These are phyloP conservation scores for Lycocorax pyrrhopterus DNA, from an alignment of 2,113 vertebrate genomes.

Conservation along the genomic window DNA sequence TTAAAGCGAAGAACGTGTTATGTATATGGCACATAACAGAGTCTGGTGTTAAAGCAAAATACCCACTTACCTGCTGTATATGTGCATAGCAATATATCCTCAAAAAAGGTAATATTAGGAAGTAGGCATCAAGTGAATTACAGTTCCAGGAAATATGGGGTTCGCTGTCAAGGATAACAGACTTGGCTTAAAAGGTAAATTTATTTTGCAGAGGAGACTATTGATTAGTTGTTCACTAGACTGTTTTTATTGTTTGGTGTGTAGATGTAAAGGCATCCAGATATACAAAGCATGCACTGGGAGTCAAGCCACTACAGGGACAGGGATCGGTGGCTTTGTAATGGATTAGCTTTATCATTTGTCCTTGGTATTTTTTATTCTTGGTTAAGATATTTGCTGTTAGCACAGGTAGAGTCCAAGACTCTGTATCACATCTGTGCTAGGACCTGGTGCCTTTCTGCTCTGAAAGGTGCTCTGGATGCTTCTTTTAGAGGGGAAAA, in stretches of 20 bases:
- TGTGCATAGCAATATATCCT: not conserved
- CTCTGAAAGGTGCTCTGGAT: not conserved
- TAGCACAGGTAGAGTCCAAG: not conserved
- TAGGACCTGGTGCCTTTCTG: not conserved
- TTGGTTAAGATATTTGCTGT: not conserved
- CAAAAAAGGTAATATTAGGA: not conserved
- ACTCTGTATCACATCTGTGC: accelerated
- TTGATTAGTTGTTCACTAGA: not conserved
- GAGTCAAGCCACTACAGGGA: not conserved
- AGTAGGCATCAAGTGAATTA: not conserved
- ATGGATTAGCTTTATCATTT: not conserved
- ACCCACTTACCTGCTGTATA: not conserved
- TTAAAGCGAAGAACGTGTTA: not conserved
- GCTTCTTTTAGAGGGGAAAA: not conserved
- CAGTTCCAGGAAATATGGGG: not conserved
- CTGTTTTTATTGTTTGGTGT: not conserved
- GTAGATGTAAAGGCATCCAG: not conserved
- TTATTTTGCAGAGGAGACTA: not conserved
- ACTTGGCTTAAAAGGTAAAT: not conserved
- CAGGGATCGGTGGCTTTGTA: not conserved
- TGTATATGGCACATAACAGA: not conserved
- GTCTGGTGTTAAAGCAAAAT: not conserved
- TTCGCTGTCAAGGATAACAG: not conserved
- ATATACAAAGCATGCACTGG: not conserved
- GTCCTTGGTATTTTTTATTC: not conserved